A percentile compares a stretch with the other conserved stretches of the same genome.
phyloP scores from a whole-genome alignment of 2,888 invertebrate genomes.

The Tanytarsus gracilentus region DNA sequence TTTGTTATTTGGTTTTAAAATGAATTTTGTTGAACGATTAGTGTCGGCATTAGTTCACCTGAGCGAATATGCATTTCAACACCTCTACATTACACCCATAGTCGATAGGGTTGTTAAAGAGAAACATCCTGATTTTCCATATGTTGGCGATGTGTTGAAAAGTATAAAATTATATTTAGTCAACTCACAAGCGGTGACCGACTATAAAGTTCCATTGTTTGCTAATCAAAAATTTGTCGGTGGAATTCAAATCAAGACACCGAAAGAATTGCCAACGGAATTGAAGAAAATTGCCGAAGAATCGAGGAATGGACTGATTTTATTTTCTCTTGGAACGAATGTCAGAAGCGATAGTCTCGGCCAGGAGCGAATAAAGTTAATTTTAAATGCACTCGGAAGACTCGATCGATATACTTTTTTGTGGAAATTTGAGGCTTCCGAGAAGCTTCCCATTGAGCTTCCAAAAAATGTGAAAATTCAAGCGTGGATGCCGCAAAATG shows the following conservation, averaged over 20 bases:
- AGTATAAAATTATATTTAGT: constrained; percentile 27
- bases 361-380: not conserved
- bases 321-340: constrained; percentile 22
- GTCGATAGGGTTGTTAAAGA: not conserved
- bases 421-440: constrained; percentile 26
- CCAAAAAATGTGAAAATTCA: constrained; percentile 26
- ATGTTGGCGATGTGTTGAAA: not conserved
- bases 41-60: not conserved
- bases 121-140: constrained; percentile 1
- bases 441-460: constrained; percentile 17
- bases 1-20: not conserved
- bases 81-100: not conserved
- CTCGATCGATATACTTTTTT: constrained; percentile 14
- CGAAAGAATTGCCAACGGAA: constrained; percentile 24
- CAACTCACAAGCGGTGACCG: constrained; percentile 22
- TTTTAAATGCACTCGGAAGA: constrained; percentile 12
- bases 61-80: not conserved
- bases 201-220: constrained; percentile 28
- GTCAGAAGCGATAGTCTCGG: constrained; percentile 25
- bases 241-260: constrained; percentile 30
- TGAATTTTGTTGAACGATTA: constrained; percentile 12
- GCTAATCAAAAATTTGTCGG: constrained; percentile 30
- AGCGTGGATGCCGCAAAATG: constrained; percentile 29
- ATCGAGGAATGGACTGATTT: constrained; percentile 9
- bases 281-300: constrained; percentile 14